Conservation (phyloP, 2,888 invertebrate genomes). For the Iphiclides podalirius region DNA sequence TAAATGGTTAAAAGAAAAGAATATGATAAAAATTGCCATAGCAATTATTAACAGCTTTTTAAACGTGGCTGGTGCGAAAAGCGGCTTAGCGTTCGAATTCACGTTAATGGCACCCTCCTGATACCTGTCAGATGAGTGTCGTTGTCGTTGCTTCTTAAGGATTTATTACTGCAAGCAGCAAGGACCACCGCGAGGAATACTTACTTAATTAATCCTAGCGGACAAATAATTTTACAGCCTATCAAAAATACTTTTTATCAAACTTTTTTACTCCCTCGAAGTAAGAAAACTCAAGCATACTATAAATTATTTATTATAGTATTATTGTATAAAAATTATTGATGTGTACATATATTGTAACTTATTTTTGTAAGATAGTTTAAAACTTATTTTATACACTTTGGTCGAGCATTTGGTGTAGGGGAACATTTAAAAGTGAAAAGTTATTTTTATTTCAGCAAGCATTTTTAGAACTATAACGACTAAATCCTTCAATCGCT, state of each 20-base stretch:
- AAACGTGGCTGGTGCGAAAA: too few species aligned
- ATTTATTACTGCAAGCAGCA: slow-evolving; percentile 33
- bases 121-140: slow-evolving; percentile 71
- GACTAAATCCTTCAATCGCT: slow-evolving; percentile 3
- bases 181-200: neutral
- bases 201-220: slow-evolving; percentile 1
- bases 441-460: too few species aligned
- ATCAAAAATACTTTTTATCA: neutral
- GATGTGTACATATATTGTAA: too few species aligned
- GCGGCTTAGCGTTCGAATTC: slow-evolving; percentile 36
- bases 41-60: slow-evolving; percentile 7
- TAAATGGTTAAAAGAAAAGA: too few species aligned
- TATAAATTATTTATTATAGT: too few species aligned
- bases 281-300: too few species aligned
- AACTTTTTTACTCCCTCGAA: neutral
- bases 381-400: too few species aligned
- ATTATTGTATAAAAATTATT: too few species aligned
- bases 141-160: slow-evolving; percentile 33
- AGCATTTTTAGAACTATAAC: neutral
- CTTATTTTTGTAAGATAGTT: too few species aligned
- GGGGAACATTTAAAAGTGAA: too few species aligned
- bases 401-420: too few species aligned
- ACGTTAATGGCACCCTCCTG: slow-evolving; percentile 58
- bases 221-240: neutral
- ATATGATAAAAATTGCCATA: neutral